Base-by-base conservation (phyloP, 2,888 invertebrate species). In the Kryphioiulus occultus region DNA sequence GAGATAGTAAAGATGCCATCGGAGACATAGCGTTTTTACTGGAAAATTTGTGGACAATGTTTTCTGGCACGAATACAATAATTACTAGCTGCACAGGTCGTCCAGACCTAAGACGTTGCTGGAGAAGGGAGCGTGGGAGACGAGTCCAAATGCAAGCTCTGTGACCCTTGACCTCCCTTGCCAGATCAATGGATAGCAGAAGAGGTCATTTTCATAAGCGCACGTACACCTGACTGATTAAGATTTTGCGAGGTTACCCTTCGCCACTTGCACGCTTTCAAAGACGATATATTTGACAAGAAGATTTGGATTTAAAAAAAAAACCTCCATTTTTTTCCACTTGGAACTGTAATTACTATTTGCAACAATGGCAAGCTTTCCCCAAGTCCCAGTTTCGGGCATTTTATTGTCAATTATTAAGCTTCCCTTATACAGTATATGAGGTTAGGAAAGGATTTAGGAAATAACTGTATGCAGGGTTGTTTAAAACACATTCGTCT, bases 211-310 rank as follows among this genome's bases (percentile, higher is more conserved):
- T 78, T 78, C 78, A 68, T 78, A 78, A 30, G 78, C 30, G 78
- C 78, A 78, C 78, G 78, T 78, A 78, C 78, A 78, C 78, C 78
- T 15, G 78, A 78, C 78, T 78, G 78, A 78, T 78, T 30, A 78
- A 78, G 78, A 78, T 78, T 78, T 32, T 78, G 26, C 9, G 9
- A 78, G 78, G 30, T 78, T 78, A 78, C 78, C 78, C 78, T 78
- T 78, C 78, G 78, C 78, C 78, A 78, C 3, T 17, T 78, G 78
- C 30, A 78, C 78, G 30, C 78, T 78, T 30, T 32, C 26, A 78
- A 78, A 78, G 78, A 78, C 78, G 78, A 78, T 78, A 78, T 78
- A 78, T 78, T 78, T 78, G 78, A 78, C 78, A 78, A 78, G 78
- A 32, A 78, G 78, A 78, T 78, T 78, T 78, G 78, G 30, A 78